A percentile compares a stretch with the other conserved stretches of the same genome.
Conservation (phyloP, 2,113 vertebrate species). For the Dolichallabes microphthalmus region DNA sequence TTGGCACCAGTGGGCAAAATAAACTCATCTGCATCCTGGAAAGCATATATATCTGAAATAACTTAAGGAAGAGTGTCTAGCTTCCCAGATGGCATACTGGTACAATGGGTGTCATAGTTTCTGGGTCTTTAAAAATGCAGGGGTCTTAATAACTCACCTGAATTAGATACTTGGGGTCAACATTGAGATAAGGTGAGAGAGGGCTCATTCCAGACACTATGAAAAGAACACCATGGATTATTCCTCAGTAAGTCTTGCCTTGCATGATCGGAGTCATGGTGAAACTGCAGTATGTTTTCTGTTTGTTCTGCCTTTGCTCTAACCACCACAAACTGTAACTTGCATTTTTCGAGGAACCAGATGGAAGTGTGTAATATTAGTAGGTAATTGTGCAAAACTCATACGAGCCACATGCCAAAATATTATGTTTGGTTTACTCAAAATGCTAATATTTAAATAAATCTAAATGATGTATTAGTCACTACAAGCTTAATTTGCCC, state of each 20-base stretch:
- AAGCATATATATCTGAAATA: neutral
- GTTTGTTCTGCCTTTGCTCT: neutral
- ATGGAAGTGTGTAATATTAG: neutral
- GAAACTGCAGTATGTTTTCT: neutral
- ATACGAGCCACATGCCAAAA: neutral
- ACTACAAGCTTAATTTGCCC: neutral
- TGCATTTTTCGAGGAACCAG: neutral
- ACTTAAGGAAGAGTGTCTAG: neutral
- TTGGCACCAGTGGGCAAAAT: constrained; percentile 86
- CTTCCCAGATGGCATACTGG: neutral
- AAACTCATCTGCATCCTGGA: constrained; percentile 84
- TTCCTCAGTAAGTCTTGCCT: neutral
- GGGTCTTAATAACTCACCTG: constrained; percentile 71
- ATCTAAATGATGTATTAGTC: neutral
- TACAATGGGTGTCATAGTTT: neutral
- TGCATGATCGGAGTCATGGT: no score
- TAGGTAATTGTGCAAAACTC: neutral
- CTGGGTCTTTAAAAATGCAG: neutral
- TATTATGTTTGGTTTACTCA: no score
- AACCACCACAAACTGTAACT: neutral
- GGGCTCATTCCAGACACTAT: constrained; percentile 86
- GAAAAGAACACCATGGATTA: constrained; percentile 35
- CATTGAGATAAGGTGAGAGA: constrained; percentile 83
- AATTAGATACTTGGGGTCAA: constrained; percentile 81
- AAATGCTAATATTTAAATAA: neutral